These are phyloP conservation scores for Acanthosepion pharaonis DNA, from an alignment of 2,888 invertebrate genomes.

Conservation along the genomic window DNA sequence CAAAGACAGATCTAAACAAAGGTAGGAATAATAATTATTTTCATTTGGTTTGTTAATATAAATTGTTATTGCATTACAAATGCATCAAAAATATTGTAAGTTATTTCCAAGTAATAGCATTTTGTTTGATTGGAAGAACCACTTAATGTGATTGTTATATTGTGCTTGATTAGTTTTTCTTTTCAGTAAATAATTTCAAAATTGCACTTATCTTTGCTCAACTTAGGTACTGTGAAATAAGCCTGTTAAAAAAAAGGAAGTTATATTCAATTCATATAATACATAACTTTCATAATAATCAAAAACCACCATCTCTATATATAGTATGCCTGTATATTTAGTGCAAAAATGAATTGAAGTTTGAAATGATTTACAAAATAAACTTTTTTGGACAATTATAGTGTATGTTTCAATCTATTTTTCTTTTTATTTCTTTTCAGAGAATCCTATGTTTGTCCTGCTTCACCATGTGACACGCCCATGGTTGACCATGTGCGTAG, in stretches of 20 bases:
- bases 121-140: too few species aligned
- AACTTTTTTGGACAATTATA: neutral
- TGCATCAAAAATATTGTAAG: too few species aligned
- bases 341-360: neutral
- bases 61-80: too few species aligned
- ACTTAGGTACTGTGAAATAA: neutral
- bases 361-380: neutral
- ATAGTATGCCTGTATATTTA: neutral
- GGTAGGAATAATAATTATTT: too few species aligned
- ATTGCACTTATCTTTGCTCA: too few species aligned
- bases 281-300: neutral
- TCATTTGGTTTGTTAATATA: too few species aligned
- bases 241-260: neutral
- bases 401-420: neutral
- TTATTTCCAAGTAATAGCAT: too few species aligned
- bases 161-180: neutral
- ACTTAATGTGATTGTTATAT: neutral
- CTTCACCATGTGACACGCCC: constrained; percentile 84
- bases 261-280: neutral
- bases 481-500: constrained; percentile 90
- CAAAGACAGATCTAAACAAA: too few species aligned
- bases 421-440: constrained; percentile 75
- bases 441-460: constrained; percentile 87
- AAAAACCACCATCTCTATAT: neutral
- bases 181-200: neutral